Conservation (phyloP, 2,797 vertebrate species). For the Antennarius maculatus region DNA sequence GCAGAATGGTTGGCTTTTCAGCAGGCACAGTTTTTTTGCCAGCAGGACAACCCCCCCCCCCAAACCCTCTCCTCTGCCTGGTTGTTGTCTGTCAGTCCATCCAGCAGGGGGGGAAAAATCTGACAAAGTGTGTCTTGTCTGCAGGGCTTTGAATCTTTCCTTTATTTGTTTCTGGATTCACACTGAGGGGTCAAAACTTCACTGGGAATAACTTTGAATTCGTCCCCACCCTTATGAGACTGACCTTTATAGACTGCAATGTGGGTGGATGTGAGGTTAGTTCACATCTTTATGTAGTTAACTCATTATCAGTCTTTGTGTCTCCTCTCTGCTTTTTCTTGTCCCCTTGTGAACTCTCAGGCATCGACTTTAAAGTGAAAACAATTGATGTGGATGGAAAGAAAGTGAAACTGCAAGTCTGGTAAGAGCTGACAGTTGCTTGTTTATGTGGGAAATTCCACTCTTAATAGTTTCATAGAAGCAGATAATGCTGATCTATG, state of each 20-base stretch:
- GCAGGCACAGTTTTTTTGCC: constrained; percentile 36
- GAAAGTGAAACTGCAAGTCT: constrained; percentile 95
- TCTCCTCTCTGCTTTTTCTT: not conserved
- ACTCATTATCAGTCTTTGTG: constrained; percentile 27
- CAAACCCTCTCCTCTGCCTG: too few relatives aligned
- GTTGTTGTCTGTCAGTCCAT: constrained; percentile 32
- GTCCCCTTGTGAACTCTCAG: constrained; percentile 57
- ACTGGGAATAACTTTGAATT: constrained; percentile 24
- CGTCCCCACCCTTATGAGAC: constrained; percentile 31
- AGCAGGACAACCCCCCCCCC: constrained; percentile 33
- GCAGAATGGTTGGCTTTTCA: constrained; percentile 55
- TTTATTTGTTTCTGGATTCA: constrained; percentile 9
- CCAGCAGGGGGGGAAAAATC: constrained; percentile 39
- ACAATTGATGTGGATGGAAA: constrained; percentile 93
- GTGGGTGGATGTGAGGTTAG: constrained; percentile 32
- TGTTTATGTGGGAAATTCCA: not conserved
- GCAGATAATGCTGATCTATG: constrained; percentile 10
- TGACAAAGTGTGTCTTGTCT: constrained; percentile 12
- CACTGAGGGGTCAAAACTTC: constrained; percentile 26
- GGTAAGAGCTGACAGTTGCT: constrained; percentile 78
- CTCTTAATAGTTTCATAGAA: constrained; percentile 4
- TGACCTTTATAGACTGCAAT: constrained; percentile 59
- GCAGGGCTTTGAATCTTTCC: constrained; percentile 11
- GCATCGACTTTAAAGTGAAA: constrained; percentile 97
- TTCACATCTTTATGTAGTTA: constrained; percentile 46